phyloP scores from a whole-genome alignment of 2,888 invertebrate genomes.

The Zhengitettix transpicula region DNA sequence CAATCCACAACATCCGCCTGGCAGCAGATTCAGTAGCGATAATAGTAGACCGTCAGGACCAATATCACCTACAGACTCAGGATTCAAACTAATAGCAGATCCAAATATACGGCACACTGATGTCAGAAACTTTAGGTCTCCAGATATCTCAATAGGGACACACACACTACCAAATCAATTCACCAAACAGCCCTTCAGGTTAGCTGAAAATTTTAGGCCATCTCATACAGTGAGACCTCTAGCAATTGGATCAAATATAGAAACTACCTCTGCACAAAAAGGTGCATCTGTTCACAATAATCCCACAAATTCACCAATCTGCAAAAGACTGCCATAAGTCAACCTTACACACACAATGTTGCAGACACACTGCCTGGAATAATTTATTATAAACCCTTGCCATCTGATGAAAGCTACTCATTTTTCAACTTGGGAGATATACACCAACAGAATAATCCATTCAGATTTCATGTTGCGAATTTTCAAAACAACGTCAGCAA shows the following conservation, averaged over 20 bases:
- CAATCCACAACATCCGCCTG: background rate
- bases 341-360: too few relatives aligned
- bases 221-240: too few relatives aligned
- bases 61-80: background rate
- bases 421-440: background rate
- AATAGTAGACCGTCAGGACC: background rate
- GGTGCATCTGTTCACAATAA: too few relatives aligned
- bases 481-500: too few relatives aligned
- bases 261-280: too few relatives aligned
- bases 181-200: too few relatives aligned
- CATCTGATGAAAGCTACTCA: background rate
- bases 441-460: background rate
- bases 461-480: background rate
- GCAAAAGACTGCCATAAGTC: too few relatives aligned
- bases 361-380: background rate
- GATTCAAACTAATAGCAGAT: background rate
- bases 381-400: background rate
- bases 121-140: background rate
- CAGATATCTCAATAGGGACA: background rate
- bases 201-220: too few relatives aligned
- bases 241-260: too few relatives aligned
- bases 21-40: background rate
- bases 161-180: too few relatives aligned
- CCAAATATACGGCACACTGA: background rate
- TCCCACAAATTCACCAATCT: too few relatives aligned